Conservation (phyloP, 30 jellyfish, hydroid and myxozoan species). For the Hydractinia symbiolongicarpus region DNA sequence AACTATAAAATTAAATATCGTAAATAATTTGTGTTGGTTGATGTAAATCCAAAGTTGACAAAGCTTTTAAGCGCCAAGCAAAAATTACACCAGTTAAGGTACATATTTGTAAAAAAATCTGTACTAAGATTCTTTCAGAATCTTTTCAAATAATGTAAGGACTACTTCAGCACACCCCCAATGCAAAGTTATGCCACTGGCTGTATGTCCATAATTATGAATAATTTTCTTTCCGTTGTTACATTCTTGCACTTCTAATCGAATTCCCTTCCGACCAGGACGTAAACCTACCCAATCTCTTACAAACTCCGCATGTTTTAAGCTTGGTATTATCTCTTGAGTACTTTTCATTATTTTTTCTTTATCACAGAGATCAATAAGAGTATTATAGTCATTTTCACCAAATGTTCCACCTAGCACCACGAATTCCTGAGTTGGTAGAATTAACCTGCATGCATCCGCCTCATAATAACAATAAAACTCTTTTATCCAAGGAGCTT, state of each 20-base stretch:
- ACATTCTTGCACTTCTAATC: slow-evolving; percentile 4
- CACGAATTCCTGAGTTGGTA: background rate
- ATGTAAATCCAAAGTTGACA: no score
- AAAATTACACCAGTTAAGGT: no score
- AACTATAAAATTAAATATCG: no score
- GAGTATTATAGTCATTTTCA: background rate
- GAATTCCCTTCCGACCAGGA: slow-evolving; percentile 10
- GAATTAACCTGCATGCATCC: background rate
- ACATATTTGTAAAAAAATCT: no score
- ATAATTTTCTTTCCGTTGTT: background rate
- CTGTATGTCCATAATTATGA: slow-evolving; percentile 3
- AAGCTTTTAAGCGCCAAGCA: no score
- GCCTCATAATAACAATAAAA: background rate
- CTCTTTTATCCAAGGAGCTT: slow-evolving; percentile 1
- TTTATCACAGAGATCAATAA: background rate
- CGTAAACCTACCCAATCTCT: slow-evolving; percentile 35
- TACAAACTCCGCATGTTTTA: slow-evolving; percentile 21
- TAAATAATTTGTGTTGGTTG: no score
- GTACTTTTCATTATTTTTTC: background rate
- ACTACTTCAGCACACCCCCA: background rate
- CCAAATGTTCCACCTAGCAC: background rate
- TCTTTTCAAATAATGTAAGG: background rate
- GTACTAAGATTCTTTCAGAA: no score
- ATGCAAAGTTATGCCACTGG: background rate
- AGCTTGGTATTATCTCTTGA: background rate